Evolutionary conservation across 2,888 invertebrate genomes (phyloP), one percentile per base, ranked within the genome.

Genomic region (Isotomurus palustris): DNA sequence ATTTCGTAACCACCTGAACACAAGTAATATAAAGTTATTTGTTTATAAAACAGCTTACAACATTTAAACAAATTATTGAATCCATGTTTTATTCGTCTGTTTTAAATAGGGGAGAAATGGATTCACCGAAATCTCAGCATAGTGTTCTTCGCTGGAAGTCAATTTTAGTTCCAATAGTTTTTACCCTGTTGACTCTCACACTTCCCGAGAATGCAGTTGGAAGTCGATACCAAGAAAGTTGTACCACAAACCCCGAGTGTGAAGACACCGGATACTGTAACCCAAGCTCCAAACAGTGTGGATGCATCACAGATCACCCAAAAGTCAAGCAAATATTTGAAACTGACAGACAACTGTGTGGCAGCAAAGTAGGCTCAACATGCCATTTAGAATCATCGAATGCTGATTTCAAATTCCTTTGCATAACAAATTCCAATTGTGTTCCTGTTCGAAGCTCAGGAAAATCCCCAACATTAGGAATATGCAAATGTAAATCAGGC

Each of bases 401-500:
- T n/a, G n/a, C n/a, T n/a, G n/a, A n/a, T n/a, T n/a, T n/a, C n/a
- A n/a, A n/a, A n/a, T n/a, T n/a, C n/a, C n/a, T n/a, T n/a, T n/a
- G n/a, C n/a, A n/a, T 59, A 3, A 2, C 47, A 4, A 12, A 17
- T 2, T 36, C 51, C 8, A 12, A 8, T 1, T 59, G 59, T 24
- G 41, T 54, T 38, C 50, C 51, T 1, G 38, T 51, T 41, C 27
- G 10, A 50, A 32, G 14, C n/a, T 3, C n/a, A 49, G 8, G 22
- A 22, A 41, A 19, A 22, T 5, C 36, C 28, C 32, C 2, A 3
- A 14, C 29, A 1, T 59, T 59, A 14, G 55, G 59, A 4, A 12
- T 10, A 2, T 60, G 60, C 27, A 14, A 3, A 17, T 60, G 60
- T 41, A 52, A 55, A n/a, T 21, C 1, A 22, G 44, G 44, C 24